Evolutionary conservation across 2,797 vertebrate species (phyloP).

Genomic region (Smutsia temminckii): DNA sequence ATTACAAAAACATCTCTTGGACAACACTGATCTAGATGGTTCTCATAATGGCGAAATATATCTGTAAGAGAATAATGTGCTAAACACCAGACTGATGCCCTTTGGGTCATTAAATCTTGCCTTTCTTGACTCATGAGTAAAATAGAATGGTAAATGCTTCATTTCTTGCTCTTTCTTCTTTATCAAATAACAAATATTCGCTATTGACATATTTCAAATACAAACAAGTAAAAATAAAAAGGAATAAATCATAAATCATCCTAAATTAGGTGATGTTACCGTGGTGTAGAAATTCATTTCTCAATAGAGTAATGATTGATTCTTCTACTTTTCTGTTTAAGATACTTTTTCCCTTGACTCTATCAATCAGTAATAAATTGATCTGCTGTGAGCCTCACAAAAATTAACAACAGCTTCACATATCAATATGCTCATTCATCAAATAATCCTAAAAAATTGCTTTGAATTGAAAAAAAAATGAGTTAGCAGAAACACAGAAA

Average conservation of each 20-base stretch:
- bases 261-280: background rate
- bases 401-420: background rate
- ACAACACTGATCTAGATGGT: background rate
- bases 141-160: background rate
- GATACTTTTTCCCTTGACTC: background rate
- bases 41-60: background rate
- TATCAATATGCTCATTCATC: background rate
- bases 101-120: background rate
- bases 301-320: background rate
- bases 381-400: background rate
- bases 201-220: background rate
- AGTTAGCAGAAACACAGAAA: slow-evolving; percentile 21
- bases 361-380: background rate
- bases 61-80: background rate
- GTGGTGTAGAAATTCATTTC: background rate
- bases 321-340: background rate
- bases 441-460: slow-evolving; percentile 1
- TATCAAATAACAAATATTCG: background rate
- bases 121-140: background rate
- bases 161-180: slow-evolving; percentile 1
- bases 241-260: background rate
- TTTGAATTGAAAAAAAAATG: slow-evolving; percentile 17
- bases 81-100: background rate
- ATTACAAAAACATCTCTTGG: background rate
- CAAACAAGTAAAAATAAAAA: slow-evolving; percentile 17